These are phyloP conservation scores for Torymus texanus DNA, from an alignment of 2,888 invertebrate species.

Conservation along the genomic window DNA sequence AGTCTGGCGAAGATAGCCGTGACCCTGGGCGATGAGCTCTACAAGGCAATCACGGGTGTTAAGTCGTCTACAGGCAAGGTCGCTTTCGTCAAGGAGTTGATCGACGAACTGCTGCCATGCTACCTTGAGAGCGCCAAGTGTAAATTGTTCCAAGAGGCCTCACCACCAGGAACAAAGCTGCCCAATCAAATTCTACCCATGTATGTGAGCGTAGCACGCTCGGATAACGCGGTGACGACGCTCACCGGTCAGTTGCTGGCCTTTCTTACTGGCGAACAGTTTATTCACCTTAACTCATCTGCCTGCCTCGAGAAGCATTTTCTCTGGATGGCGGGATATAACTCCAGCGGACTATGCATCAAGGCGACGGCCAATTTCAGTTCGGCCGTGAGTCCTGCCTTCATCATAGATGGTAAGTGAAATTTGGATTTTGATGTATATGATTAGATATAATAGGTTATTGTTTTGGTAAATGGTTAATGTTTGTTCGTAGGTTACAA, in stretches of 20 bases:
- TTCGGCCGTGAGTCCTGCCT: constrained; percentile 89
- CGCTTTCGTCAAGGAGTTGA: constrained; percentile 58
- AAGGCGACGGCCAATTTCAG: constrained; percentile 85
- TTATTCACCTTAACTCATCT: constrained; percentile 75
- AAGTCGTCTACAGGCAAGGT: constrained; percentile 66
- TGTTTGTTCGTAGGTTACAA: constrained; percentile 80
- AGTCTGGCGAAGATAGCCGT: constrained; percentile 81
- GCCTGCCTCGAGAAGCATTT: constrained; percentile 70
- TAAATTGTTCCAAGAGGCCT: constrained; percentile 78
- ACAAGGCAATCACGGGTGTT: constrained; percentile 78
- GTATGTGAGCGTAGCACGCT: constrained; percentile 80
- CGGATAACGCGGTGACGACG: constrained; percentile 76
- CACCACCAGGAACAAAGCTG: constrained; percentile 77
- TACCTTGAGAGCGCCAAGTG: constrained; percentile 85
- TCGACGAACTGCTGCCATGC: constrained; percentile 83
- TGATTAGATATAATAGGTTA: not conserved
- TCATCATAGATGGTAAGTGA: constrained; percentile 81
- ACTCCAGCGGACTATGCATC: constrained; percentile 83
- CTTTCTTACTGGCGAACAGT: constrained; percentile 78
- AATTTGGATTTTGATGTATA: too few species aligned
- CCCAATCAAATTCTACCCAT: constrained; percentile 75
- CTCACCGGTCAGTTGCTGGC: constrained; percentile 80
- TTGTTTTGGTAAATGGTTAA: not conserved
- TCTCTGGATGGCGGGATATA: constrained; percentile 81
- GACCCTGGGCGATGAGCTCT: constrained; percentile 81